Percentiles rank a stretch among this genome's conserved stretches.
Conservation (phyloP, 2,888 invertebrate species). For the Apamea monoglypha region DNA sequence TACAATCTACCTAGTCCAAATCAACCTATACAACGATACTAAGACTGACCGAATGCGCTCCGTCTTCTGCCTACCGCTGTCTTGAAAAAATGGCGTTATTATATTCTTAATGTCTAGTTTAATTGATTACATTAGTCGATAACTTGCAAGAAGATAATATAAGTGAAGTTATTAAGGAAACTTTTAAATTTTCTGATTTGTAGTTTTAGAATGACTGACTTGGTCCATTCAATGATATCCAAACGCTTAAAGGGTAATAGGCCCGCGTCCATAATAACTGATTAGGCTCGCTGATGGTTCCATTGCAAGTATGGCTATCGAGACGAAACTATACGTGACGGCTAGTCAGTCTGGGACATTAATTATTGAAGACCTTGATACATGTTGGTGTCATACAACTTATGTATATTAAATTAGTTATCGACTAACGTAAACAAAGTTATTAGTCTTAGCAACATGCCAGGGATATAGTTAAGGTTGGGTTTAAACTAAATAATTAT, state of each 20-base stretch:
- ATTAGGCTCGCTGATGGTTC: background rate
- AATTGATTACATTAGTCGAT: constrained; percentile 49
- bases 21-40: constrained; percentile 66
- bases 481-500: background rate
- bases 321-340: background rate
- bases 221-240: background rate
- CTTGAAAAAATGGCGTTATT: constrained; percentile 77
- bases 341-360: background rate
- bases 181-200: background rate
- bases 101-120: constrained; percentile 51
- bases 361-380: background rate
- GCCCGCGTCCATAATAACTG: background rate
- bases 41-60: constrained; percentile 70
- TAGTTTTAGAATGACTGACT: background rate
- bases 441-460: constrained; percentile 52
- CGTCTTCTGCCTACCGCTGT: constrained; percentile 76
- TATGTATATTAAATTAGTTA: constrained; percentile 2
- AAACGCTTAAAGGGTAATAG: background rate
- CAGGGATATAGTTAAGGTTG: constrained; percentile 3
- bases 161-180: background rate
- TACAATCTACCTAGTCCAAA: constrained; percentile 68
- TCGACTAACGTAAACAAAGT: constrained; percentile 37
- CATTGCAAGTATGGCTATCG: background rate
- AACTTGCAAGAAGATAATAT: constrained; percentile 27
- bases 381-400: background rate